These are phyloP conservation scores for Apostichopus leukothele DNA, from an alignment of 53 echinoderm and acorn worm species.

Conservation along the genomic window DNA sequence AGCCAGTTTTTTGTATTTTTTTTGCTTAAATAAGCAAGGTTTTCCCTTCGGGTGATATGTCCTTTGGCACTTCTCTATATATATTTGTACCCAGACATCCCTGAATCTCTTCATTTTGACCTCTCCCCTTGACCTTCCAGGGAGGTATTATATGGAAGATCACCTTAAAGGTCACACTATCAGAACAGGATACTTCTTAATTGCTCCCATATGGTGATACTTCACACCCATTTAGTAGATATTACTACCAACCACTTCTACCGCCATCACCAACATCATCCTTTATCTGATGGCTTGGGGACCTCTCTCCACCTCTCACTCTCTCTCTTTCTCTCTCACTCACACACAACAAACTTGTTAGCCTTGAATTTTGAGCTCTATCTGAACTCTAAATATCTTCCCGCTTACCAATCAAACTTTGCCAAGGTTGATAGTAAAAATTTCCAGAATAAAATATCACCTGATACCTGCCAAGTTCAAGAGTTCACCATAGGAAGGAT, in stretches of 20 bases:
- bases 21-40: too few relatives aligned
- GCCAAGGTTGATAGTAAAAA: background rate
- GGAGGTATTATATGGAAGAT: background rate
- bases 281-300: background rate
- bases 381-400: background rate
- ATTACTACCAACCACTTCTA: background rate
- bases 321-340: background rate
- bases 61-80: background rate
- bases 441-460: too few relatives aligned
- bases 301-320: background rate
- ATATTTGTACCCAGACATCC: background rate
- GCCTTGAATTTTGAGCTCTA: background rate
- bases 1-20: too few relatives aligned
- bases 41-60: background rate
- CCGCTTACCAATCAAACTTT: background rate
- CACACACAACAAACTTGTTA: too few relatives aligned
- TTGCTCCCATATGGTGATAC: slow-evolving; percentile 38
- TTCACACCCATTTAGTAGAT: slow-evolving; percentile 26
- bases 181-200: background rate
- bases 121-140: slow-evolving; percentile 6
- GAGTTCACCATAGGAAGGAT: too few relatives aligned
- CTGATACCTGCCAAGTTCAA: too few relatives aligned
- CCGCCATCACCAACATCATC: too few relatives aligned
- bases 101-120: background rate
- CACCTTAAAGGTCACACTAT: background rate